Base-by-base conservation (phyloP, 2,888 invertebrate genomes). In the Apodemia zela region DNA sequence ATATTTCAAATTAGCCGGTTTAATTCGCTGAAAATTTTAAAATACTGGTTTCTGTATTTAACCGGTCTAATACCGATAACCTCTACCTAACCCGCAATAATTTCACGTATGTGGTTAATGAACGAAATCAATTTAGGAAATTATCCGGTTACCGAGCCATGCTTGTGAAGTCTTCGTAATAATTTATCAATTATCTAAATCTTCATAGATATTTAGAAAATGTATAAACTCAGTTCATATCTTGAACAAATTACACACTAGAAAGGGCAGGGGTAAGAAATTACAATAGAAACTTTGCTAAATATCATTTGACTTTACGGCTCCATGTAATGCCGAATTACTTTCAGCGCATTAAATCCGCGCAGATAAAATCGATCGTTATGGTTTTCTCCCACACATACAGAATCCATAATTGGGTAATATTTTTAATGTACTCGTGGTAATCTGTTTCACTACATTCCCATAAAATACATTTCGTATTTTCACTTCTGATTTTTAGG, bases 341-440 rank as follows among this genome's bases (percentile, higher is more conserved):
- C 59, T 63, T 63, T 59, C 59, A 63, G 63, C 63, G 63, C 63
- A 63, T 63, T 63, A 63, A 63, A 63, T 63, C 59, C 59, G 63
- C 63, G 63, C 63, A 63, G 63, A 63, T 63, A 63, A 63, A 63
- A 63, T 63, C 62, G 62, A 63, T 63, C 63, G 63, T 63, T 63
- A 59, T 63, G 63, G 59, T 59, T 63, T 63, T 63, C 59, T 63
- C 63, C 63, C 63, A 59, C 63, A 59, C 63, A 63, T 49, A 63
- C 63, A 63, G 47, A 63, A 59, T 49, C 63, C 59, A 63, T 63
- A 49, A 63, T 59, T 63, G 25, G 54, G 15, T 54, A 54, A 54
- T 54, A 54, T 54, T 54, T 54, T 54, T 54, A 54, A 25, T 54
- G 54, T 15, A 54, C 51, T 54, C 42, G 4, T 15, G 3, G 42